phyloP scores from a whole-genome alignment of 2,113 vertebrate genomes.

The Stigmatopora nigra region DNA sequence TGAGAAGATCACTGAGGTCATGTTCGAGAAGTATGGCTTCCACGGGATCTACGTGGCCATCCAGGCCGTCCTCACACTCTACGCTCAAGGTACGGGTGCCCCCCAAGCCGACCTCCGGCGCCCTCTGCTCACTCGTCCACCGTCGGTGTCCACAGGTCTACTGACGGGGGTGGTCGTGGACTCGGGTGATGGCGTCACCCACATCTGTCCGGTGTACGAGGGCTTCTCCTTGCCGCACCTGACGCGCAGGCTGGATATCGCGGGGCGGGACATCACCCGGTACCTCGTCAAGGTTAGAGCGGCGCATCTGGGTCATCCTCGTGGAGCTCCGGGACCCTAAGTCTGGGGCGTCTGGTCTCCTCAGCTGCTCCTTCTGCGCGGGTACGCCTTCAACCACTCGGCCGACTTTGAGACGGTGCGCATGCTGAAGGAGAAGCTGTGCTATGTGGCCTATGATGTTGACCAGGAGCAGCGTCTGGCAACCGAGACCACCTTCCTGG shows the following conservation, averaged over 20 bases:
- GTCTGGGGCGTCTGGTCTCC: neutral
- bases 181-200: slow-evolving; percentile 95
- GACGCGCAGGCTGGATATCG: slow-evolving; percentile 92
- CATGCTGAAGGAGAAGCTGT: slow-evolving; percentile 94
- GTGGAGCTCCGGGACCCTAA: too few species aligned
- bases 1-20: slow-evolving; percentile 95
- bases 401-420: slow-evolving; percentile 97
- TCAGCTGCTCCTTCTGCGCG: slow-evolving; percentile 86
- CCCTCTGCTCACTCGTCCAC: neutral
- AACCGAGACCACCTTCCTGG: slow-evolving; percentile 87
- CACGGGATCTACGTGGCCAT: slow-evolving; percentile 94
- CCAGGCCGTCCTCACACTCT: slow-evolving; percentile 94
- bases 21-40: slow-evolving; percentile 98
- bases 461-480: slow-evolving; percentile 95
- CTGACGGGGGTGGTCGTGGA: slow-evolving; percentile 94
- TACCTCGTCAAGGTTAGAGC: slow-evolving; percentile 90
- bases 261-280: slow-evolving; percentile 94
- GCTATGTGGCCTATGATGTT: slow-evolving; percentile 95
- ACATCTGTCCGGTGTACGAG: slow-evolving; percentile 97
- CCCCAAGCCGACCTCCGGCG: too few species aligned
- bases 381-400: slow-evolving; percentile 95
- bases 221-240: slow-evolving; percentile 95
- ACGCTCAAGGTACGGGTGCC: slow-evolving; percentile 96
- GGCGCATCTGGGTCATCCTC: neutral
- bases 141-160: slow-evolving; percentile 69